Evolutionary conservation across 2,888 invertebrate species (phyloP).

Genomic region (Diaprepes abbreviatus): DNA sequence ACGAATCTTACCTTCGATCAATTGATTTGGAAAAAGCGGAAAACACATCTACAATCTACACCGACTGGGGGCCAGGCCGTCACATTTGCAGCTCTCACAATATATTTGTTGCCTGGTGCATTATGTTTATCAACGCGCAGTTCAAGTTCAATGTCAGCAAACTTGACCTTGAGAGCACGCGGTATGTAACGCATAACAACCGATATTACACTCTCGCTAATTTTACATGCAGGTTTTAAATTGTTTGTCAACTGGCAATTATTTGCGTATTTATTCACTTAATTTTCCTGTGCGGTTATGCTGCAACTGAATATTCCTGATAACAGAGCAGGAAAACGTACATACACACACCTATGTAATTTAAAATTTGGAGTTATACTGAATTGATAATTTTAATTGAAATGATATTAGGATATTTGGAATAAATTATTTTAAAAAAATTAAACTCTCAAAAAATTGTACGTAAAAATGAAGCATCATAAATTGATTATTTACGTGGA

Average conservation of each 20-base stretch:
- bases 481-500: too few species aligned
- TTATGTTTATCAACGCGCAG: constrained; percentile 46
- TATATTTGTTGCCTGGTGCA: constrained; percentile 46
- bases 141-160: constrained; percentile 51
- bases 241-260: constrained; percentile 22
- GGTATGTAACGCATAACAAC: constrained; percentile 49
- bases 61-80: constrained; percentile 16
- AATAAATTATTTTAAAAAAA: too few species aligned
- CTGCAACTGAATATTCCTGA: constrained; percentile 1
- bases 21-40: background rate
- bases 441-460: too few species aligned
- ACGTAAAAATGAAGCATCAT: too few species aligned
- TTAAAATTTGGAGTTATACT: too few species aligned
- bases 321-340: too few species aligned
- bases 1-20: constrained; percentile 8
- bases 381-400: too few species aligned
- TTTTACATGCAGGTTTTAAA: constrained; percentile 37
- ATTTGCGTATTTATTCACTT: constrained; percentile 3
- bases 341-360: too few species aligned
- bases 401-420: too few species aligned
- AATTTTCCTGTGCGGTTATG: background rate
- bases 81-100: constrained; percentile 18
- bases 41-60: background rate
- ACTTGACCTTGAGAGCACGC: constrained; percentile 47
- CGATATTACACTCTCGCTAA: constrained; percentile 38